Evolutionary conservation across 2,888 invertebrate species (phyloP), one percentile per base, ranked within the genome.

Genomic region (Adineta ricciae): DNA sequence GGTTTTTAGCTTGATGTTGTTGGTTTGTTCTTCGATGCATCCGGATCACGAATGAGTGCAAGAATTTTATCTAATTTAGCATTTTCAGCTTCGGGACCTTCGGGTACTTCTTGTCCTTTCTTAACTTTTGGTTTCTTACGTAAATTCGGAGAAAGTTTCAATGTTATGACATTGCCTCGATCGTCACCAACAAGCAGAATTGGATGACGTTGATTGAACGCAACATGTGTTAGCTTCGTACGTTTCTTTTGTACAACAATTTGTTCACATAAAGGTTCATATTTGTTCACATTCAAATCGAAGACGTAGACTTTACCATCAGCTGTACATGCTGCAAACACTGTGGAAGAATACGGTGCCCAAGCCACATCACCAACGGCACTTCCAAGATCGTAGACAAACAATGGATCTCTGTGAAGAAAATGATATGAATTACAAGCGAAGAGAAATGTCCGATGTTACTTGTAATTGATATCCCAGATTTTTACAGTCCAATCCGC

Each of bases 271-370:
- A 97, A 94, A 1, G 96, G 93, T 86, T 95, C 94, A 89, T 96
- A 96, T 89, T 96, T 96, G 90, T 96, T 96, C 11, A 96, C 93
- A 89, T 95, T 95, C 86, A 97, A 91, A 89, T 97, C 97, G 90
- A 94, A 97, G 0, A 96, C 94, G 89, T 82, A 72, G 86, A 91
- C 90, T 88, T 94, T 95, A 87, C 97, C 96, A 89, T 96, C 96
- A 27, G 94, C 93, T 11, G 96, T 96, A 84, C 95, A 95, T 2
- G 96, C 96, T 5, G 96, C 97, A 89, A 97, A 94, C 0, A 97
- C 95, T 0, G 97, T 97, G 87, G 96, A 95, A 24, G 96, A 96
- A 90, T 96, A 97, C 0, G 97, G 97, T 0, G 97, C 95, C 97
- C 97, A 97, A 89, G 95, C 94, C 0, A 96, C 95, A 90, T 96